Evolutionary conservation across 2,888 invertebrate species (phyloP).

Genomic region (Hofmannophila pseudospretella): DNA sequence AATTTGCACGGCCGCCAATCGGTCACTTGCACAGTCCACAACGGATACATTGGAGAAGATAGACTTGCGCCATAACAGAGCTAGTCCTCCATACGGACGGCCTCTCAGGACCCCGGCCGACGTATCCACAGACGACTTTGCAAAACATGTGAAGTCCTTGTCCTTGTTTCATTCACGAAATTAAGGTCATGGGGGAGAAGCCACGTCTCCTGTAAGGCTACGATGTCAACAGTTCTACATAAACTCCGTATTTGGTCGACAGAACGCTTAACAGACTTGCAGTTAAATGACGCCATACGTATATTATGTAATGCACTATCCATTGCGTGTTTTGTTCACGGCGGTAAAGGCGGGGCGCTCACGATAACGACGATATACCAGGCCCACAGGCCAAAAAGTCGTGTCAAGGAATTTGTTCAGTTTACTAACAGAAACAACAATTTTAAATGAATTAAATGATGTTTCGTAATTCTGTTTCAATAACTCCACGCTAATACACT

Average conservation of each 20-base stretch:
- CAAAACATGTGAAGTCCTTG: constrained; percentile 1
- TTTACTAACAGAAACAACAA: too few species aligned
- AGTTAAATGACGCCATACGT: too few species aligned
- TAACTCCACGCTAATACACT: too few species aligned
- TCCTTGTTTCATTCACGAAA: not conserved
- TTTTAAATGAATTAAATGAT: too few species aligned
- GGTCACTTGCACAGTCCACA: not conserved
- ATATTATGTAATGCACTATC: too few species aligned
- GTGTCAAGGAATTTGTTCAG: too few species aligned
- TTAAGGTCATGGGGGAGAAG: constrained; percentile 19
- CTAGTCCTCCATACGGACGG: constrained; percentile 12
- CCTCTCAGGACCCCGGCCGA: constrained; percentile 9
- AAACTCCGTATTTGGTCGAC: constrained; percentile 15
- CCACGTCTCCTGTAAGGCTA: constrained; percentile 24
- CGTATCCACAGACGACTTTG: constrained; percentile 10
- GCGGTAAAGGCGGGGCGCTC: too few species aligned
- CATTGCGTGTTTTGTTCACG: too few species aligned
- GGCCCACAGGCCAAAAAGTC: too few species aligned
- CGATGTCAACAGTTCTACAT: constrained; percentile 13
- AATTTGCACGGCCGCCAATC: not conserved
- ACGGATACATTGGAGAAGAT: not conserved
- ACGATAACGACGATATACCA: too few species aligned
- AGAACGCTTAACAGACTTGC: constrained; percentile 19
- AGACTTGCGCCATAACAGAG: constrained; percentile 11
- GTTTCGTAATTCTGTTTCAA: too few species aligned